phyloP scores from a whole-genome alignment of 2,888 invertebrate genomes.

The Spialia ferax region DNA sequence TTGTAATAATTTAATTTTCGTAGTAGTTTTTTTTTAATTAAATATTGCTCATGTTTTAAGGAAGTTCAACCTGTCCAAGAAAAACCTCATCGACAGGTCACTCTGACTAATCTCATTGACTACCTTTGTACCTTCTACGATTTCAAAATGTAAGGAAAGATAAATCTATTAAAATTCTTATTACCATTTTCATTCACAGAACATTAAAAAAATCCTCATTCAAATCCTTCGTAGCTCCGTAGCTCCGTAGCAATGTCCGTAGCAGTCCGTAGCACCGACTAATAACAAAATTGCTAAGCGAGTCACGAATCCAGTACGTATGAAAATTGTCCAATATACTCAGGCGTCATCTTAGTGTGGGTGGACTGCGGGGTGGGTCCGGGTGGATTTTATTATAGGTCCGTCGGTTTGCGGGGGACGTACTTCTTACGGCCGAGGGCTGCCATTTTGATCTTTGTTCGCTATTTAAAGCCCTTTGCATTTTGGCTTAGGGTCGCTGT shows the following conservation, averaged over 20 bases:
- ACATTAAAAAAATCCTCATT: no score
- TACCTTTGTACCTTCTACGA: no score
- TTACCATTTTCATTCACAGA: no score
- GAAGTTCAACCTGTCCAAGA: no score
- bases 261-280: conserved; percentile 39
- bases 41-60: no score
- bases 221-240: no score
- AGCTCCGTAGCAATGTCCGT: neutral
- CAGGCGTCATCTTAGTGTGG: conserved; percentile 77
- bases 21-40: no score
- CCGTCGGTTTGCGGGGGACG: conserved; percentile 69
- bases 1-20: no score
- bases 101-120: no score
- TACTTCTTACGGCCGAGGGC: conserved; percentile 76
- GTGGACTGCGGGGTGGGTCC: conserved; percentile 53
- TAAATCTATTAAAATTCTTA: no score
- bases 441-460: conserved; percentile 58
- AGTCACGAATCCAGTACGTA: conserved; percentile 69
- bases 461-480: neutral
- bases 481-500: conserved; percentile 6
- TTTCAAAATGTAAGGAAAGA: no score
- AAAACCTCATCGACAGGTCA: no score
- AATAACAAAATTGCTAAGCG: conserved; percentile 71
- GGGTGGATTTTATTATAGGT: conserved; percentile 77
- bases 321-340: conserved; percentile 82